Conservation (phyloP, 2,888 invertebrate species). For the Molanna angustata region DNA sequence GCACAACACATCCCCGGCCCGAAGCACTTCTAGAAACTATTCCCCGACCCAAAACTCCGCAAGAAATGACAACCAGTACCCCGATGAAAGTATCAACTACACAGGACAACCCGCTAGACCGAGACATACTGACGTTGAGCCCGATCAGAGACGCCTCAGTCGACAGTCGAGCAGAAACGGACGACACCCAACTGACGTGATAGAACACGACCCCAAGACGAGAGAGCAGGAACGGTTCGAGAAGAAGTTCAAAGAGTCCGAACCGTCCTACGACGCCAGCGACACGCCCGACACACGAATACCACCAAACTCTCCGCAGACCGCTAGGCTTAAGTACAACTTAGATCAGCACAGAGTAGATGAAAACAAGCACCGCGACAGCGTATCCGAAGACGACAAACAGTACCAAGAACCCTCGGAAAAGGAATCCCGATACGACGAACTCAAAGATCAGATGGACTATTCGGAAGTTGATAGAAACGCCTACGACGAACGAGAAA, state of each 20-base stretch:
- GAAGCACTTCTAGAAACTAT: background rate
- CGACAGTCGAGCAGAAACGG: background rate
- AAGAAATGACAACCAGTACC: slow-evolving; percentile 8
- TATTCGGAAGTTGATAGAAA: slow-evolving; percentile 42
- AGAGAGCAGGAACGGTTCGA: slow-evolving; percentile 19
- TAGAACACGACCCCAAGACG: slow-evolving; percentile 1
- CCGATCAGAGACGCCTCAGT: slow-evolving; percentile 17
- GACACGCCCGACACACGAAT: too few relatives aligned
- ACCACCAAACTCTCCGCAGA: slow-evolving; percentile 14
- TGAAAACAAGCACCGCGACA: slow-evolving; percentile 13
- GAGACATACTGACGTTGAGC: slow-evolving; percentile 6
- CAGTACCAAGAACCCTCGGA: slow-evolving; percentile 6
- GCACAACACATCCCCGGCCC: slow-evolving; percentile 25
- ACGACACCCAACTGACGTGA: slow-evolving; percentile 8
- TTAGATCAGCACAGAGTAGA: slow-evolving; percentile 19
- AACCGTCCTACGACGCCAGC: background rate
- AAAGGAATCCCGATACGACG: slow-evolving; percentile 8
- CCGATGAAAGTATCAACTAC: slow-evolving; percentile 2
- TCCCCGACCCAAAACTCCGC: slow-evolving; percentile 16
- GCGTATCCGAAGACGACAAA: slow-evolving; percentile 1
- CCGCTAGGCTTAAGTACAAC: slow-evolving; percentile 5
- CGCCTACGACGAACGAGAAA: slow-evolving; percentile 35
- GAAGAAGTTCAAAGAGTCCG: slow-evolving; percentile 26
- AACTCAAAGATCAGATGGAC: slow-evolving; percentile 36
- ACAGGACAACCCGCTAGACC: background rate